Percentiles rank a stretch among this genome's conserved stretches.
Evolutionary conservation across 2,888 invertebrate genomes (phyloP).

Genomic region (Clostera curtula): DNA sequence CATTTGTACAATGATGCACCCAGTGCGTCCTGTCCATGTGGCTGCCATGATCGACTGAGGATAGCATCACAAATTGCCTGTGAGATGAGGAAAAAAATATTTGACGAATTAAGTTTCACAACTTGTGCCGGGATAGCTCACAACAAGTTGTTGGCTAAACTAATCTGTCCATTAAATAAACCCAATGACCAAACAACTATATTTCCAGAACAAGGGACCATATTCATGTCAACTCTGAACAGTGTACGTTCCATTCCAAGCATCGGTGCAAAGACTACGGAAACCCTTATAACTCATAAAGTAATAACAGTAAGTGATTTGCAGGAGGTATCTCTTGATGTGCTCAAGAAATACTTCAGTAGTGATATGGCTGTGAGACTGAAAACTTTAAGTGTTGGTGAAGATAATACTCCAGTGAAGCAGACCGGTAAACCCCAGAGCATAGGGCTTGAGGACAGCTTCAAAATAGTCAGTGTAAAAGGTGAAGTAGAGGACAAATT

Average conservation of each 20-base stretch:
- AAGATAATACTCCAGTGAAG: slow-evolving; percentile 82
- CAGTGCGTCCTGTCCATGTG: slow-evolving; percentile 80
- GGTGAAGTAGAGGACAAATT: slow-evolving; percentile 85
- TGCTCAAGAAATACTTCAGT: slow-evolving; percentile 78
- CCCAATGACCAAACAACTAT: slow-evolving; percentile 89
- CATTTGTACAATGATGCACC: slow-evolving; percentile 75
- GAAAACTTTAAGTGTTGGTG: slow-evolving; percentile 82
- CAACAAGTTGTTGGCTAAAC: slow-evolving; percentile 88
- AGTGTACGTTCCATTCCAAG: slow-evolving; percentile 81
- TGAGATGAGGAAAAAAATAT: slow-evolving; percentile 82
- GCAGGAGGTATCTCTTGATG: slow-evolving; percentile 74
- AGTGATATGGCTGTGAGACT: slow-evolving; percentile 80
- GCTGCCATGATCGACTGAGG: slow-evolving; percentile 80
- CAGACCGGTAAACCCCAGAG: slow-evolving; percentile 85
- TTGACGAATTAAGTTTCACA: slow-evolving; percentile 81
- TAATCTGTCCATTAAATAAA: slow-evolving; percentile 82
- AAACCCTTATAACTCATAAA: slow-evolving; percentile 77
- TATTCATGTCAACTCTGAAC: slow-evolving; percentile 78
- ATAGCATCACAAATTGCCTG: slow-evolving; percentile 84
- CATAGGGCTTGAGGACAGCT: slow-evolving; percentile 87
- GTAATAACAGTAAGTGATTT: slow-evolving; percentile 81
- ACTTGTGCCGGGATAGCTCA: slow-evolving; percentile 89
- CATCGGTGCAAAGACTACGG: slow-evolving; percentile 82
- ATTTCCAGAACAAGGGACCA: slow-evolving; percentile 79
- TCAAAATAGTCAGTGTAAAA: slow-evolving; percentile 81